phyloP scores from a whole-genome alignment of 1,140 invertebrate genomes.

The Planococcus citri region DNA sequence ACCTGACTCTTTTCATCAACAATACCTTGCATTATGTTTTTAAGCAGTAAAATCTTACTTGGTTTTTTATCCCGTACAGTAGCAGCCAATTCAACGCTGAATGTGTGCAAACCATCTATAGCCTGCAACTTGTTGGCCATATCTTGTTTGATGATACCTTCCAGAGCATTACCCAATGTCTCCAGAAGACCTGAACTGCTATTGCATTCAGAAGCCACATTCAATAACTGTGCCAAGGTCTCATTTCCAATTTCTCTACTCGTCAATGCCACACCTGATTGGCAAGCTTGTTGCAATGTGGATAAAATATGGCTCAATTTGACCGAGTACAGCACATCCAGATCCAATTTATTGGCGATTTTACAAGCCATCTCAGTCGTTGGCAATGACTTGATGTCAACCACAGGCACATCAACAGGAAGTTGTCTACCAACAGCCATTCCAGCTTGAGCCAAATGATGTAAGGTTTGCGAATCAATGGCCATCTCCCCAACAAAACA shows the following conservation, averaged over 20 bases:
- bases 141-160: not conserved
- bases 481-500: conserved; percentile 43
- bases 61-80: not conserved
- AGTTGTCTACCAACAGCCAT: conserved; percentile 54
- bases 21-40: conserved; percentile 13
- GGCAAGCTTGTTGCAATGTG: not conserved
- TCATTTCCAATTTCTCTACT: not conserved
- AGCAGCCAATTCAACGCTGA: not conserved
- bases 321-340: not conserved
- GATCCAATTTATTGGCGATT: conserved; percentile 36
- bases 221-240: not conserved
- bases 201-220: not conserved
- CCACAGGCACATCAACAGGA: conserved; percentile 44
- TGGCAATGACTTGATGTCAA: conserved; percentile 38
- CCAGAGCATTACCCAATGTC: not conserved
- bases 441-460: conserved; percentile 53
- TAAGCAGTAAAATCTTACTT: not conserved
- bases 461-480: conserved; percentile 51
- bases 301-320: conserved; percentile 10
- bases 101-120: not conserved
- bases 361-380: conserved; percentile 36
- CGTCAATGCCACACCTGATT: not conserved
- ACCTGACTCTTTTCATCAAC: conserved; percentile 22
- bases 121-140: not conserved
- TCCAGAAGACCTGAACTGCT: not conserved